These are phyloP conservation scores for Euproctis similis DNA, from an alignment of 2,888 invertebrate genomes.

Conservation along the genomic window DNA sequence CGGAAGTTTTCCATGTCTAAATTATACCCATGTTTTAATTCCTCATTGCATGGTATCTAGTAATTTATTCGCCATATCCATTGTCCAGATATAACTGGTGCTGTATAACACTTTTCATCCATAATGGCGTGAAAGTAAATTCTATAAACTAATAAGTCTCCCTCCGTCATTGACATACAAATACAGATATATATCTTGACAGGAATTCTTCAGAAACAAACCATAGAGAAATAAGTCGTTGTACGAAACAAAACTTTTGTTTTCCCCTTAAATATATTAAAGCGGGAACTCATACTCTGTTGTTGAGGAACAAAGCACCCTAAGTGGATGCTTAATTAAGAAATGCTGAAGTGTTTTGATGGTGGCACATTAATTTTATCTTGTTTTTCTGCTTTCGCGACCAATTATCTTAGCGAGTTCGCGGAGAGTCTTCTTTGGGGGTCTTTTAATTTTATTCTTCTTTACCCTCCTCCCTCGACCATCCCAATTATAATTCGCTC, in stretches of 20 bases:
- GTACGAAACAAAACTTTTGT: conserved; percentile 12
- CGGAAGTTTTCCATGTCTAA: no score
- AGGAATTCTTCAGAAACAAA: conserved; percentile 4
- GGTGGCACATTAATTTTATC: conserved; percentile 62
- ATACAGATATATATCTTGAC: background rate
- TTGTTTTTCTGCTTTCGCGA: conserved; percentile 58
- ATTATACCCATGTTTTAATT: no score
- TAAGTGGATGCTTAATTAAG: conserved; percentile 57
- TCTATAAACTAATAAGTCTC: no score
- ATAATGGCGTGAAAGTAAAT: no score
- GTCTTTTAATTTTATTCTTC: conserved; percentile 52
- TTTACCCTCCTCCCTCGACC: no score
- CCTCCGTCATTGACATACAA: background rate
- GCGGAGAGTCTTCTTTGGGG: conserved; percentile 36
- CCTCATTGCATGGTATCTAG: no score
- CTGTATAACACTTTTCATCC: no score
- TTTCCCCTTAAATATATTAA: conserved; percentile 22
- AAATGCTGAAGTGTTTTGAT: conserved; percentile 59
- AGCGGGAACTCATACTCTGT: conserved; percentile 23
- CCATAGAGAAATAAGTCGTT: conserved; percentile 4
- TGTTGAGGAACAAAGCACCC: conserved; percentile 38
- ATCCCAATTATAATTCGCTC: conserved; percentile 45
- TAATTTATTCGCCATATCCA: no score
- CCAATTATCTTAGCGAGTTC: conserved; percentile 50
- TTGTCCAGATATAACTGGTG: no score